Evolutionary conservation across 2,113 vertebrate species (phyloP).

Genomic region (Phainopepla nitens): DNA sequence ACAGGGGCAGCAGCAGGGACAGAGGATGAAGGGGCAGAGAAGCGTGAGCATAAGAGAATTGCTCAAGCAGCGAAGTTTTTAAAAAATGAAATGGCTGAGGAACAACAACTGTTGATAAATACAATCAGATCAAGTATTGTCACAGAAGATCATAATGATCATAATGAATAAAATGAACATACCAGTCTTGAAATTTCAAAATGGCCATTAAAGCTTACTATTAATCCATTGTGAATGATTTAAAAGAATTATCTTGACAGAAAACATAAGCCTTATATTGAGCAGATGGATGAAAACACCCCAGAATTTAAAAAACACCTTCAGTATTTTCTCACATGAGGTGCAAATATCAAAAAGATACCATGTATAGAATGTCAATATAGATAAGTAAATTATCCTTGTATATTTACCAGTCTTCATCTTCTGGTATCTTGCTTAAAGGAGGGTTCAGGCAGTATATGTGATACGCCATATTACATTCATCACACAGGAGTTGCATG

Average conservation of each 20-base stretch:
- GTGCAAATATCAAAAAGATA: background rate
- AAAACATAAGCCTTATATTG: background rate
- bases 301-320: background rate
- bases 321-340: background rate
- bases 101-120: background rate
- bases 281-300: background rate
- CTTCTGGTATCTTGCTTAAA: constrained; percentile 91
- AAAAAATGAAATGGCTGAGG: background rate
- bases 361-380: background rate
- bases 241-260: background rate
- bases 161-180: background rate
- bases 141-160: background rate
- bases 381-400: constrained; percentile 26
- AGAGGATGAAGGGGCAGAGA: background rate
- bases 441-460: constrained; percentile 97
- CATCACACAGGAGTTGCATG: constrained; percentile 97
- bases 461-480: constrained; percentile 99
- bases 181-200: background rate
- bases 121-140: background rate
- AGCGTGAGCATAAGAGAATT: background rate
- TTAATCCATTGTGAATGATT: background rate
- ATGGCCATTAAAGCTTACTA: background rate
- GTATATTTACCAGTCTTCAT: constrained; percentile 93
- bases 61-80: background rate
- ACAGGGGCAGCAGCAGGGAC: background rate